These are phyloP conservation scores for Hirtodrosophila trivittata DNA, from an alignment of 2,888 invertebrate genomes.

Conservation along the genomic window DNA sequence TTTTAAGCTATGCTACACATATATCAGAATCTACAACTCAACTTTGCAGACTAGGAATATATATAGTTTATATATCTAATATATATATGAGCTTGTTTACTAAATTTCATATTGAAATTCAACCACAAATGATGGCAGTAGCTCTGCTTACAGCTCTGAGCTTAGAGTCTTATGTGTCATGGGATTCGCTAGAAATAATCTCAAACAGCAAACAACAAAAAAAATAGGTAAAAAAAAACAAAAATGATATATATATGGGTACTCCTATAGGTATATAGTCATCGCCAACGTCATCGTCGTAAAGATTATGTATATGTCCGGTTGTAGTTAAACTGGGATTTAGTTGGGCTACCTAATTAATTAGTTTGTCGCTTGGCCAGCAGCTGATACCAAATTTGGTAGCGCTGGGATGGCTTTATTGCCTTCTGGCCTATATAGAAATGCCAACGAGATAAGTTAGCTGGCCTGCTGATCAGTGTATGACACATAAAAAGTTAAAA, in stretches of 20 bases:
- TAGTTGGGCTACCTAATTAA: conserved; percentile 34
- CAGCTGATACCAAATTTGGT: conserved; percentile 40
- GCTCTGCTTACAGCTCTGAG: too few species aligned
- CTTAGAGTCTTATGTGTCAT: too few species aligned
- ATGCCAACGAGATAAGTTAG: too few species aligned
- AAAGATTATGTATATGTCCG: conserved; percentile 20
- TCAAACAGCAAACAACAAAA: conserved; percentile 2
- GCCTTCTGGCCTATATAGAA: conserved; percentile 39
- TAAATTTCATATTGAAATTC: too few species aligned
- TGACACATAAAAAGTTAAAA: conserved; percentile 59
- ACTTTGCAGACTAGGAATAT: too few species aligned
- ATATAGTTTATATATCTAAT: too few species aligned
- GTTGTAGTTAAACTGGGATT: conserved; percentile 16
- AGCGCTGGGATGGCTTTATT: conserved; percentile 18
- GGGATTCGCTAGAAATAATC: too few species aligned
- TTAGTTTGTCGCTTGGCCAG: conserved; percentile 13
- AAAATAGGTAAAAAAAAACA: not conserved
- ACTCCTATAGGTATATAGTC: not conserved
- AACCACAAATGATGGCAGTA: too few species aligned
- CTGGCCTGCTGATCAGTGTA: conserved; percentile 33
- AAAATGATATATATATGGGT: not conserved
- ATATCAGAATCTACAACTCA: too few species aligned
- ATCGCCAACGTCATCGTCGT: conserved; percentile 10
- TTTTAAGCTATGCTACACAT: too few species aligned
- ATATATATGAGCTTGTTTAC: too few species aligned